Percentiles rank a stretch among this genome's conserved stretches.
Conservation (phyloP, 1,140 invertebrate species). For the Hyles euphorbiae region DNA sequence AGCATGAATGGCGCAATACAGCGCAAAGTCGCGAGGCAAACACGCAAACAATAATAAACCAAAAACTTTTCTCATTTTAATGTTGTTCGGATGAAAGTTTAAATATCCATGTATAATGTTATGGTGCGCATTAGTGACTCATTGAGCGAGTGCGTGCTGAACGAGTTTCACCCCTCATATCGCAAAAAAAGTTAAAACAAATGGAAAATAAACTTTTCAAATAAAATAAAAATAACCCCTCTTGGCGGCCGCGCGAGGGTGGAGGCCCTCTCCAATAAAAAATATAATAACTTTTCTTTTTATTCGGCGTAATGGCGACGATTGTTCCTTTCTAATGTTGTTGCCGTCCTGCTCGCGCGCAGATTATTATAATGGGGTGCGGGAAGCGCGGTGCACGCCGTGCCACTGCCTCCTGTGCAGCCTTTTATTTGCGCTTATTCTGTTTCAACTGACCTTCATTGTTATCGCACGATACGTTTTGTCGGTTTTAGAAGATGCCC, state of each 20-base stretch:
- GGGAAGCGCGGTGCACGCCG: slow-evolving; percentile 15
- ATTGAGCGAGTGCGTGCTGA: slow-evolving; percentile 58
- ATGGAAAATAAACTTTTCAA: slow-evolving; percentile 73
- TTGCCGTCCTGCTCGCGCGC: slow-evolving; percentile 52
- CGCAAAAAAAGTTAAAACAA: slow-evolving; percentile 71
- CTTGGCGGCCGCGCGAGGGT: slow-evolving; percentile 57
- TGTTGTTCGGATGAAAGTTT: slow-evolving; percentile 67
- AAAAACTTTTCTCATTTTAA: slow-evolving; percentile 72
- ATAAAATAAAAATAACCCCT: slow-evolving; percentile 74
- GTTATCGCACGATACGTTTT: no score
- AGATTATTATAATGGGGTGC: slow-evolving; percentile 64
- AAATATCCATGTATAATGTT: slow-evolving; percentile 74
- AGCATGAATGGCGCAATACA: neutral
- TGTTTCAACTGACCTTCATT: no score
- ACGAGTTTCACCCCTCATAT: slow-evolving; percentile 57
- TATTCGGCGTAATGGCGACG: slow-evolving; percentile 70
- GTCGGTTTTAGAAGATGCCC: no score
- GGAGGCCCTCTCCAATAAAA: slow-evolving; percentile 70
- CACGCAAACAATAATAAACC: slow-evolving; percentile 52
- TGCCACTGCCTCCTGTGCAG: neutral
- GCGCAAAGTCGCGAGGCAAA: slow-evolving; percentile 10
- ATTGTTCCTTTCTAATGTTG: slow-evolving; percentile 58
- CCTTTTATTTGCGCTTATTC: neutral
- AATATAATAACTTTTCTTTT: slow-evolving; percentile 75
- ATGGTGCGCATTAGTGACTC: slow-evolving; percentile 69